Conservation (phyloP, 2,797 vertebrate genomes). For the Hoplostethus mediterraneus region DNA sequence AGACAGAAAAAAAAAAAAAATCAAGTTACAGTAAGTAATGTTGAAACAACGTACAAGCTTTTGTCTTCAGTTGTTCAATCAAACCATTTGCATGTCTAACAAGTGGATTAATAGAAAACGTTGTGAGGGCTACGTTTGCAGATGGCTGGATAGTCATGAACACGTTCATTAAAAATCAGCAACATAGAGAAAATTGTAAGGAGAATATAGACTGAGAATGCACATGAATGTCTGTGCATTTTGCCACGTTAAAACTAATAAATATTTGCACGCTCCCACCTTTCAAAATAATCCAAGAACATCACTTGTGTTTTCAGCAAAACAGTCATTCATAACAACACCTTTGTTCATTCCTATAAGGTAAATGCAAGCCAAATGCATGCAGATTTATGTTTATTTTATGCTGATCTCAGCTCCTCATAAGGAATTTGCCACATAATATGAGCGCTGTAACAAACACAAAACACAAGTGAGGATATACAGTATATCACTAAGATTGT, state of each 20-base stretch:
- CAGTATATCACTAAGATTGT: conserved; percentile 61
- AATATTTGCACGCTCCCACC: conserved; percentile 95
- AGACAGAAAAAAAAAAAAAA: conserved; percentile 77
- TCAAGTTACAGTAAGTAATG: conserved; percentile 95
- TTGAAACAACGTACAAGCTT: conserved; percentile 93
- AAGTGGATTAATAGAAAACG: conserved; percentile 85
- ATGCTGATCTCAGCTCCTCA: conserved; percentile 45
- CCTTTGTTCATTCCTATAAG: conserved; percentile 70
- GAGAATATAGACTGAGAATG: conserved; percentile 85
- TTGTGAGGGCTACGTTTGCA: conserved; percentile 85
- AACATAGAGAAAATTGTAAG: conserved; percentile 83
- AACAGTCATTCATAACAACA: conserved; percentile 83
- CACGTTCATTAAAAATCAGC: conserved; percentile 80
- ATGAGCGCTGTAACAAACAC: conserved; percentile 50
- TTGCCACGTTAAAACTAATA: conserved; percentile 90
- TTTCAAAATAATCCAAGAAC: conserved; percentile 87
- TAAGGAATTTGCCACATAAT: conserved; percentile 58
- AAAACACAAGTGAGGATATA: conserved; percentile 59
- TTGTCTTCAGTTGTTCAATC: conserved; percentile 87
- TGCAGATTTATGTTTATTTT: conserved; percentile 51
- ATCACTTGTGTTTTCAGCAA: conserved; percentile 86
- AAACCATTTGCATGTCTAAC: conserved; percentile 91
- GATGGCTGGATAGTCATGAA: conserved; percentile 83
- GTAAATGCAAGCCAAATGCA: conserved; percentile 70
- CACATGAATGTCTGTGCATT: conserved; percentile 84